phyloP scores from a whole-genome alignment of 2,888 invertebrate species.

The Homarus gammarus region DNA sequence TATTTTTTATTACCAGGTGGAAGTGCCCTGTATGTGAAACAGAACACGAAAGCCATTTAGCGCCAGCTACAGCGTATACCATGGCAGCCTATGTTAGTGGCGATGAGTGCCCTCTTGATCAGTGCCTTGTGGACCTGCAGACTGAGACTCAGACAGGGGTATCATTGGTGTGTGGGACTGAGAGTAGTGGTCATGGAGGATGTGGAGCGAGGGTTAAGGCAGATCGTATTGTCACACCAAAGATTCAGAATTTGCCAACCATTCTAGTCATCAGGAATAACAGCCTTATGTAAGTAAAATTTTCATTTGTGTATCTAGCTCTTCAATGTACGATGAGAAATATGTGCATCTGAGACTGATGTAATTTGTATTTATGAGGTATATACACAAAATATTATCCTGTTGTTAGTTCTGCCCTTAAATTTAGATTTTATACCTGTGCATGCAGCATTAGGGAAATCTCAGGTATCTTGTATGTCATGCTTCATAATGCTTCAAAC shows the following conservation, averaged over 20 bases:
- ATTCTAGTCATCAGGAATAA: conserved; percentile 74
- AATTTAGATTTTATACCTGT: neutral
- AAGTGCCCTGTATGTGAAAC: conserved; percentile 66
- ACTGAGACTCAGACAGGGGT: conserved; percentile 75
- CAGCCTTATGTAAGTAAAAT: conserved; percentile 70
- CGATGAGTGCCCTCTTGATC: conserved; percentile 74
- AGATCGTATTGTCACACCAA: conserved; percentile 74
- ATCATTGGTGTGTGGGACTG: conserved; percentile 67
- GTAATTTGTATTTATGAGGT: neutral
- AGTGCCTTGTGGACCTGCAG: conserved; percentile 74
- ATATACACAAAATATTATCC: neutral
- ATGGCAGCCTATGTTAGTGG: conserved; percentile 75
- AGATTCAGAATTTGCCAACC: conserved; percentile 69
- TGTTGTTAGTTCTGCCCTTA: neutral
- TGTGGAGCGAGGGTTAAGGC: conserved; percentile 72
- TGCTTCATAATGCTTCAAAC: neutral
- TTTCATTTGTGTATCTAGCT: neutral
- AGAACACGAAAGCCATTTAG: conserved; percentile 68
- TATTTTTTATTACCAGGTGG: conserved; percentile 57
- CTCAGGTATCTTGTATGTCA: neutral
- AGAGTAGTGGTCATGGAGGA: conserved; percentile 41
- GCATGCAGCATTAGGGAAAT: neutral
- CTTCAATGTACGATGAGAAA: neutral
- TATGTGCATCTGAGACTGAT: neutral
- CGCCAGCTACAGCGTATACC: conserved; percentile 72